Percentiles rank a stretch among this genome's conserved stretches.
phyloP scores from a whole-genome alignment of 2,113 vertebrate species.

The Odontesthes bonariensis region DNA sequence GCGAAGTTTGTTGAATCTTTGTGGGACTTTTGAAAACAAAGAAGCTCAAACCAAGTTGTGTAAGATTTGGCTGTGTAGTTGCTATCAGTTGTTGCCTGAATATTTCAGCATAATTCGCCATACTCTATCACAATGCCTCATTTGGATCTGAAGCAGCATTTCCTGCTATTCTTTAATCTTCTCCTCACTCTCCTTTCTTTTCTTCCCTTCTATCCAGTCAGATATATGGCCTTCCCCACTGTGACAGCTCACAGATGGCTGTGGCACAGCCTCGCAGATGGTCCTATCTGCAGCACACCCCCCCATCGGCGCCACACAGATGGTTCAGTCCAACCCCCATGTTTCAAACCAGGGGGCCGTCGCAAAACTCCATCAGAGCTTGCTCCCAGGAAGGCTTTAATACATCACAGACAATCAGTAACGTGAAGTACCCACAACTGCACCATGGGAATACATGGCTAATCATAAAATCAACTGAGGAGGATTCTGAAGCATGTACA shows the following conservation, averaged over 20 bases:
- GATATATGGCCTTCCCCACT: slow-evolving; percentile 63
- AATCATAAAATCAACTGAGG: not conserved
- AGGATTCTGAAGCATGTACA: too few relatives aligned
- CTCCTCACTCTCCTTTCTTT: slow-evolving; percentile 22
- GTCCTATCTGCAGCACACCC: slow-evolving; percentile 61
- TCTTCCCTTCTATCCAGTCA: slow-evolving; percentile 53
- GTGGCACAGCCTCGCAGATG: slow-evolving; percentile 75
- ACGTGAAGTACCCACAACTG: slow-evolving; percentile 21
- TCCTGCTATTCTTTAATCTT: slow-evolving; percentile 38
- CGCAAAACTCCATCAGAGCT: slow-evolving; percentile 54
- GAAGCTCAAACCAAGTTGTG: too few relatives aligned
- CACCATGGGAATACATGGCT: not conserved
- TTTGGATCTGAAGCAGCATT: slow-evolving; percentile 1
- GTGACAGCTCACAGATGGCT: slow-evolving; percentile 81
- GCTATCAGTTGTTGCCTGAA: too few relatives aligned
- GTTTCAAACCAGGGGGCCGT: slow-evolving; percentile 68
- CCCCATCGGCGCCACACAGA: slow-evolving; percentile 71
- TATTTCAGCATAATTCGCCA: too few relatives aligned
- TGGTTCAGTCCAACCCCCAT: slow-evolving; percentile 76
- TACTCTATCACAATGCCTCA: too few relatives aligned
- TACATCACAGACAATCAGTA: slow-evolving; percentile 19
- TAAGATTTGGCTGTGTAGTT: not conserved
- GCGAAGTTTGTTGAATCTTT: not conserved
- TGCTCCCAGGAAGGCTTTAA: slow-evolving; percentile 51
- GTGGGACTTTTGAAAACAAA: too few relatives aligned